Percentiles rank a stretch among this genome's conserved stretches.
Conservation (phyloP, 2,888 invertebrate genomes). For the Cacoxenus indagator region DNA sequence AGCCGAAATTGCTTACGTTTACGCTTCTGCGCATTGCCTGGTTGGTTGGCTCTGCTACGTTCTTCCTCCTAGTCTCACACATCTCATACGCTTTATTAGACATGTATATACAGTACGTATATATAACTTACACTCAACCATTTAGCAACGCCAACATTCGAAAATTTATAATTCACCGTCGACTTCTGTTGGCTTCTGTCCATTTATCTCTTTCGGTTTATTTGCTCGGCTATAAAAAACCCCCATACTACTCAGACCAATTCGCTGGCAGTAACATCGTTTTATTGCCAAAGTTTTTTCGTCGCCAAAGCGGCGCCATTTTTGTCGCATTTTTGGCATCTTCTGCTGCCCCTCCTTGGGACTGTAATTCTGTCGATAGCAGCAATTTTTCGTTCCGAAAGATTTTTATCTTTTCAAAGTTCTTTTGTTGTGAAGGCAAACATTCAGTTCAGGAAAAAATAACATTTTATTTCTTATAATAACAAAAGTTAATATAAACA, state of each 20-base stretch:
- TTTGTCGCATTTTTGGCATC: slow-evolving; percentile 60
- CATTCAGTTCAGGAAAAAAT: not conserved
- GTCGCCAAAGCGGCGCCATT: slow-evolving; percentile 67
- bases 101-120: not conserved
- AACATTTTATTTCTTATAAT: slow-evolving; percentile 17
- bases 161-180: slow-evolving; percentile 49
- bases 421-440: not conserved
- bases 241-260: slow-evolving; percentile 38
- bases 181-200: slow-evolving; percentile 64
- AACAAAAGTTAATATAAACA: slow-evolving; percentile 18
- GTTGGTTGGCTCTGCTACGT: slow-evolving; percentile 33
- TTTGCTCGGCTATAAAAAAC: slow-evolving; percentile 30
- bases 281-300: slow-evolving; percentile 63
- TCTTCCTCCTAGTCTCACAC: slow-evolving; percentile 28
- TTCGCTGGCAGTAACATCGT: slow-evolving; percentile 54
- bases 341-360: not conserved
- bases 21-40: slow-evolving; percentile 49
- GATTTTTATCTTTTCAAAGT: slow-evolving; percentile 7
- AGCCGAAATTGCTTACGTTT: not conserved
- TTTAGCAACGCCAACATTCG: slow-evolving; percentile 29
- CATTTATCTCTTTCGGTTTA: slow-evolving; percentile 58
- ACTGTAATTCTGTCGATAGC: slow-evolving; percentile 26
- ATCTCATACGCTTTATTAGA: slow-evolving; percentile 23
- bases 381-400: slow-evolving; percentile 18
- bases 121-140: not conserved